Base-by-base conservation (phyloP, 2,113 vertebrate genomes). In the Tringa solitaria region DNA sequence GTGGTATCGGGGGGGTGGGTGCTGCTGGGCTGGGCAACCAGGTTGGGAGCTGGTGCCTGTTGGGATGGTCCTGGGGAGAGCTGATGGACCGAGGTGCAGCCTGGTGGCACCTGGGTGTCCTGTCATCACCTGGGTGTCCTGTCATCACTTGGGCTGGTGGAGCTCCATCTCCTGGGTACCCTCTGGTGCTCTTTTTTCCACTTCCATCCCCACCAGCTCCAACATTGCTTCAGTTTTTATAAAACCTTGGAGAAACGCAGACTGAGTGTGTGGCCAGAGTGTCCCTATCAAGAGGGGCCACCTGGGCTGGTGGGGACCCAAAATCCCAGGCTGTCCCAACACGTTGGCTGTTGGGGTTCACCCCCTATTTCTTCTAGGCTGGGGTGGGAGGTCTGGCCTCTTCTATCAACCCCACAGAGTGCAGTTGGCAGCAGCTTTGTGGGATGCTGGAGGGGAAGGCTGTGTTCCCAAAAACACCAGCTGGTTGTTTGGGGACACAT, bases 81-180 rank as follows among this genome's bases (percentile, higher is more conserved):
- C 0, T 0, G 56, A 39, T 27, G 56, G 64, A 3, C 35, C 1
- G 3, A 10, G 12, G 19, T 59, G 27, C 51, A 63, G n/a, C 27
- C 17, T 39, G 43, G 19, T 56, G 53, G 37, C 22, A 41, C 22
- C 14, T 43, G 53, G 4, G 6, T 32, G 53, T 53, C 54, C 50
- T 32, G 7, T 3, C 4, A 4, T 45, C 39, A 37, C 32, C 22
- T 46, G 51, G 24, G 30, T 32, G 53, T 53, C 54, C 50, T 32
- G 7, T 3, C 4, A 4, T 45, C 39, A 37, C 32, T 20, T 46
- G 51, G 24, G 30, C 60, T 64, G 56, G 23, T 43, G 64, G 69
- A 63, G 18, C 51, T 82, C 26, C 18, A 5, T 85, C 50, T 59
- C 22, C 53, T 50, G 32, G 7, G 28, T 65, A 20, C 46, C 46